Evolutionary conservation across 2,113 vertebrate genomes (phyloP).

Genomic region (Ailuropoda melanoleuca): DNA sequence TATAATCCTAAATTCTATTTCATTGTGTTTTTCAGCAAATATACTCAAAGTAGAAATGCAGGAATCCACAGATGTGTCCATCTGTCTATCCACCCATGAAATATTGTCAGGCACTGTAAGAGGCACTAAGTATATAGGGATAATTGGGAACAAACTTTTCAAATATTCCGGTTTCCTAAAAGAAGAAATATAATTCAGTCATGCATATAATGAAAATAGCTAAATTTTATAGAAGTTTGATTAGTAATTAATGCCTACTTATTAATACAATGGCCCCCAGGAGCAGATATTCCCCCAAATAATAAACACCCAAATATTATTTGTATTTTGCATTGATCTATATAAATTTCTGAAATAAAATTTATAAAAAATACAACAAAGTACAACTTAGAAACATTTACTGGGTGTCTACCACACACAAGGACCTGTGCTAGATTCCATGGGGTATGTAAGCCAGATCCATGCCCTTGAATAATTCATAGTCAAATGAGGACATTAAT

Average conservation of each 20-base stretch:
- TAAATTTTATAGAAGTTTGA: not conserved
- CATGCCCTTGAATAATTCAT: not conserved
- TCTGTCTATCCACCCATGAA: not conserved
- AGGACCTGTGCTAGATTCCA: not conserved
- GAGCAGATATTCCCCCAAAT: not conserved
- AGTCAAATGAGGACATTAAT: not conserved
- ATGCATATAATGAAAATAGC: not conserved
- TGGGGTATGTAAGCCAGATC: not conserved
- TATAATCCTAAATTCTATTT: slow-evolving; percentile 8
- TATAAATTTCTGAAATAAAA: not conserved
- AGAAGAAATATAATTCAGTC: not conserved
- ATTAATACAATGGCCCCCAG: not conserved
- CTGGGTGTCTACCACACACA: not conserved
- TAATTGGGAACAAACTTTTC: not conserved
- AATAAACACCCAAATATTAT: not conserved
- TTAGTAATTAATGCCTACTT: not conserved
- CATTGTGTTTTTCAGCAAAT: slow-evolving; percentile 3
- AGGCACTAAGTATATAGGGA: not conserved
- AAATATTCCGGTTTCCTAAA: not conserved
- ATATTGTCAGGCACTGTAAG: not conserved
- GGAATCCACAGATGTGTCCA: not conserved
- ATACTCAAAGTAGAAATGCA: not conserved
- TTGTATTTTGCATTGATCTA: slow-evolving; percentile 9
- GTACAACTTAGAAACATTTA: slow-evolving; percentile 6
- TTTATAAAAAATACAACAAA: not conserved